These are phyloP conservation scores for Temnothorax curvispinosus DNA, from an alignment of 1,140 invertebrate species.

Conservation along the genomic window DNA sequence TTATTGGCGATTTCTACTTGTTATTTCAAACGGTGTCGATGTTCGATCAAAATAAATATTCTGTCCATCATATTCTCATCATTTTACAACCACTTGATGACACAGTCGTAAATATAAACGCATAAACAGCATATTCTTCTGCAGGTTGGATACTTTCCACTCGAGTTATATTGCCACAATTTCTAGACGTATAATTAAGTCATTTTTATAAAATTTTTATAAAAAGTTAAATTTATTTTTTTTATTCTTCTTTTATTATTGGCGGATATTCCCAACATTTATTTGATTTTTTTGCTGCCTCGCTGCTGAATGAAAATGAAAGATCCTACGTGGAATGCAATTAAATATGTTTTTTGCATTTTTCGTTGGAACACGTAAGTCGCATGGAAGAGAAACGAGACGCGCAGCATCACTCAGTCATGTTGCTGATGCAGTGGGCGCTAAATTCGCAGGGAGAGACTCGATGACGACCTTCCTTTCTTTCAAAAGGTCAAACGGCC, in stretches of 20 bases:
- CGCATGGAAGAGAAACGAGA: conserved; percentile 29
- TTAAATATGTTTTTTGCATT: not conserved
- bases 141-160: not conserved
- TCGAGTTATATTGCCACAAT: not conserved
- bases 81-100: not conserved
- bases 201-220: not conserved
- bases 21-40: not conserved
- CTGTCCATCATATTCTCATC: not conserved
- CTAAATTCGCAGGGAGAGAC: conserved; percentile 39
- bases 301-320: not conserved
- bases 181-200: not conserved
- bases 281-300: not conserved
- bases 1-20: not conserved
- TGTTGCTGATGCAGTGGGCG: conserved; percentile 43
- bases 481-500: conserved; percentile 76
- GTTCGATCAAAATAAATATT: not conserved
- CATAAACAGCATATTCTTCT: not conserved
- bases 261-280: not conserved
- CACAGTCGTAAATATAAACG: not conserved
- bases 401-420: conserved; percentile 29
- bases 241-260: not conserved
- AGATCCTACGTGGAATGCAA: not conserved
- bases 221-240: not conserved
- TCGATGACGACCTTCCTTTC: conserved; percentile 73
- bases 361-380: conserved; percentile 15